These are phyloP conservation scores for Eulemur rubriventer DNA, from an alignment of 2,797 vertebrate species.

Conservation along the genomic window DNA sequence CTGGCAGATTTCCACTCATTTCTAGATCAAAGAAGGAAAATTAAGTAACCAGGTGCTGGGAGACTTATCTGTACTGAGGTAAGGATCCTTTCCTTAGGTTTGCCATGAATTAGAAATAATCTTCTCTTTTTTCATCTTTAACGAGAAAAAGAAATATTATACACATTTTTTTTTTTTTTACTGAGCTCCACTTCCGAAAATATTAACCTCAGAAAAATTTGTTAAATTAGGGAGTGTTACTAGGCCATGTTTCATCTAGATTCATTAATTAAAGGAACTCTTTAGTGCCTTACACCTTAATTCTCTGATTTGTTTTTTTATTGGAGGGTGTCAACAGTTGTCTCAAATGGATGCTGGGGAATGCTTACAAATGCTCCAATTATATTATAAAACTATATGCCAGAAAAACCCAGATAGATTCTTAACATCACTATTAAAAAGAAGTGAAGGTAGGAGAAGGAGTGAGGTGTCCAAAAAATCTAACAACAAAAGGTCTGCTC, in stretches of 20 bases:
- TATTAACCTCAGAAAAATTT: neutral
- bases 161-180: neutral
- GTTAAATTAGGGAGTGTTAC: conserved; percentile 62
- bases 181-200: neutral
- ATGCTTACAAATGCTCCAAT: conserved; percentile 2
- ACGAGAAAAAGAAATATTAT: conserved; percentile 36
- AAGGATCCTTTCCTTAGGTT: conserved; percentile 31
- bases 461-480: neutral
- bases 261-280: conserved; percentile 64
- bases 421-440: neutral
- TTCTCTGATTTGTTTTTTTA: neutral
- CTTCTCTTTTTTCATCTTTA: conserved; percentile 32
- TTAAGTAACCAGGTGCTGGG: conserved; percentile 8
- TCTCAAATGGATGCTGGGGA: neutral
- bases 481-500: conserved; percentile 48
- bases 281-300: neutral
- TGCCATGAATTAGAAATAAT: conserved; percentile 49
- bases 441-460: neutral
- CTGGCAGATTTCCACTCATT: conserved; percentile 5
- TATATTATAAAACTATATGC: neutral
- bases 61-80: conserved; percentile 28
- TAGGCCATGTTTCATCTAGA: conserved; percentile 49
- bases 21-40: conserved; percentile 50
- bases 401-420: neutral
- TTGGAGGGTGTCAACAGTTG: conserved; percentile 26